phyloP scores from a whole-genome alignment of 2,888 invertebrate genomes.

The Elmis aenea region DNA sequence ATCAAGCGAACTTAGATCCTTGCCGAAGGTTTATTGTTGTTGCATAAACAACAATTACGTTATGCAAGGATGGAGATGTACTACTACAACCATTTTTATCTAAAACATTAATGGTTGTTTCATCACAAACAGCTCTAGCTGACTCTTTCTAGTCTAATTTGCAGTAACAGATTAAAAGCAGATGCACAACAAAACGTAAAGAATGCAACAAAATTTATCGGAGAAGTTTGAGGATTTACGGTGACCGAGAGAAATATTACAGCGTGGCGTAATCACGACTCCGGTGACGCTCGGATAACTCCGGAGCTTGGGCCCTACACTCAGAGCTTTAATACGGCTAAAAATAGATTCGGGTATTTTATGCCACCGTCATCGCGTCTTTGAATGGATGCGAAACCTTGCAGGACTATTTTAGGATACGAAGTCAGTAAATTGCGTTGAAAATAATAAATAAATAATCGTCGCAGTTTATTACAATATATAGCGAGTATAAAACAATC shows the following conservation, averaged over 20 bases:
- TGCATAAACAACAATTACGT: too few species aligned
- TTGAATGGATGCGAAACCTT: too few species aligned
- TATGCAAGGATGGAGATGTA: too few species aligned
- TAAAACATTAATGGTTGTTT: too few species aligned
- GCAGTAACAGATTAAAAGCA: too few species aligned
- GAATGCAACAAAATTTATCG: constrained; percentile 23
- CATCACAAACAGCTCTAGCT: too few species aligned
- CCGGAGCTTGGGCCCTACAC: constrained; percentile 16
- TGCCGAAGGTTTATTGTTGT: too few species aligned
- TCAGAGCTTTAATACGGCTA: constrained; percentile 26
- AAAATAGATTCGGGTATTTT: constrained; percentile 30
- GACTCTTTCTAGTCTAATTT: too few species aligned
- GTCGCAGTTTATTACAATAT: neutral
- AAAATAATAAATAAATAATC: neutral
- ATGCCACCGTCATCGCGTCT: constrained; percentile 24
- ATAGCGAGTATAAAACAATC: neutral
- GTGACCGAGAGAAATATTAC: constrained; percentile 27
- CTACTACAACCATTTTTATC: too few species aligned
- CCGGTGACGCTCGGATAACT: constrained; percentile 15
- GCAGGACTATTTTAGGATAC: too few species aligned
- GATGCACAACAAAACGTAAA: too few species aligned
- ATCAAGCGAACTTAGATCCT: too few species aligned
- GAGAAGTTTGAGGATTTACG: constrained; percentile 24
- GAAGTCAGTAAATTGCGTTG: neutral
- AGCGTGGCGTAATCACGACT: constrained; percentile 24